Conservation (phyloP, 2,888 invertebrate species). For the Latheticus oryzae region DNA sequence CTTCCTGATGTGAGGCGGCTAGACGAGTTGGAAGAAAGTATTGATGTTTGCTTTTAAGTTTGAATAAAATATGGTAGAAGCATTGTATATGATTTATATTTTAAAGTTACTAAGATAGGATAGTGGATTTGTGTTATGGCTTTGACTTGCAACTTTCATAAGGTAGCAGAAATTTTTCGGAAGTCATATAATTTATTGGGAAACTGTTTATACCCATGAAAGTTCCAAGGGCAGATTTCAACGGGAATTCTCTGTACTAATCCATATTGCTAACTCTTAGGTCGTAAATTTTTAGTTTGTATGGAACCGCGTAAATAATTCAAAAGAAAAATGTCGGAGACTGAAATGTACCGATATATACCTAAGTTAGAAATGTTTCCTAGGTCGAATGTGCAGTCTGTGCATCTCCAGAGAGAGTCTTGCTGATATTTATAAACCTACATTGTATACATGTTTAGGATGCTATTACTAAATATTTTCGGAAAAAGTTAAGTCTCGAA, state of each 20-base stretch:
- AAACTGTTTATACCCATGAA: constrained; percentile 35
- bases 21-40: constrained; percentile 28
- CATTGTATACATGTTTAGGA: too few species aligned
- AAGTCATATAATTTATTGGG: constrained; percentile 35
- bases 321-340: too few species aligned
- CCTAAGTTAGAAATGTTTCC: too few species aligned
- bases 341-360: too few species aligned
- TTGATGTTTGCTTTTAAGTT: constrained; percentile 33
- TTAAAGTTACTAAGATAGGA: too few species aligned
- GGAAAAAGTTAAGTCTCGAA: neutral
- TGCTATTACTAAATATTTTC: constrained; percentile 1
- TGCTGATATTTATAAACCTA: too few species aligned
- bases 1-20: constrained; percentile 27
- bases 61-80: too few species aligned
- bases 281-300: constrained; percentile 20
- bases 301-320: constrained; percentile 24
- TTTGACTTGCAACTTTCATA: constrained; percentile 24
- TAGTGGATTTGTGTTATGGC: constrained; percentile 11
- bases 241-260: constrained; percentile 21
- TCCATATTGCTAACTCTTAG: constrained; percentile 22
- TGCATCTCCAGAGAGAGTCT: neutral
- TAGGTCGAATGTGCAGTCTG: too few species aligned
- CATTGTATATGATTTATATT: too few species aligned
- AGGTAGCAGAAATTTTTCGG: constrained; percentile 10
- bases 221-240: constrained; percentile 24